phyloP scores from a whole-genome alignment of 2,888 invertebrate species.

The Magallana nippona region DNA sequence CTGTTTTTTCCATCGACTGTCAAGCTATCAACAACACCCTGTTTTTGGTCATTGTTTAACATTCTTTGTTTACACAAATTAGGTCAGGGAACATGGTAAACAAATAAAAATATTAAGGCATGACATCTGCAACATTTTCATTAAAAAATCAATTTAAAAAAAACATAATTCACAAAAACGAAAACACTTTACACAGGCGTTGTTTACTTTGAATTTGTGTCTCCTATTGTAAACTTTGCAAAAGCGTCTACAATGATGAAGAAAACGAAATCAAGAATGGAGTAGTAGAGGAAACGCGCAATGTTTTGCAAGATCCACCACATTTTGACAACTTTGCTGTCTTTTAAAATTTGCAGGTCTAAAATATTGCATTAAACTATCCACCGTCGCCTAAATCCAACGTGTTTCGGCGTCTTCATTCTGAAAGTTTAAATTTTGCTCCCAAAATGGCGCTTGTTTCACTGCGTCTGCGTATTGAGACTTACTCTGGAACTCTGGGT shows the following conservation, averaged over 20 bases:
- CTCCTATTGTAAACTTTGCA: conserved; percentile 67
- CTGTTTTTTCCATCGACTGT: no score
- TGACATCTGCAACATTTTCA: no score
- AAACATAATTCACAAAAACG: background rate
- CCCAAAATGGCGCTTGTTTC: conserved; percentile 63
- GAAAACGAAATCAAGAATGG: conserved; percentile 66
- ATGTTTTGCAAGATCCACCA: conserved; percentile 54
- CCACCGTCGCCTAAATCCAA: background rate
- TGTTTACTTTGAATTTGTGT: conserved; percentile 55
- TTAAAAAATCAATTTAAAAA: no score
- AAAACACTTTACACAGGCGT: background rate
- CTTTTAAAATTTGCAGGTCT: background rate
- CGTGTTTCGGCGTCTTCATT: conserved; percentile 8
- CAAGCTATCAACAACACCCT: no score
- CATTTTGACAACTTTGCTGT: conserved; percentile 48
- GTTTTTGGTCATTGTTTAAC: no score
- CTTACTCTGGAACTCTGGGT: conserved; percentile 16
- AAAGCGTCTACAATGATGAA: conserved; percentile 71
- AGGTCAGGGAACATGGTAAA: no score
- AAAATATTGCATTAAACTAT: background rate
- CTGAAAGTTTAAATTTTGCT: conserved; percentile 61
- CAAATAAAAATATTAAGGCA: no score
- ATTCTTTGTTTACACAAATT: no score
- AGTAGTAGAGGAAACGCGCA: conserved; percentile 57
- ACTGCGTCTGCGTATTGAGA: conserved; percentile 52